These are phyloP conservation scores for crab-eating macaque (Macaca fascicularis) DNA, from an alignment of 2,113 vertebrate genomes.

Conservation along the genomic window DNA sequence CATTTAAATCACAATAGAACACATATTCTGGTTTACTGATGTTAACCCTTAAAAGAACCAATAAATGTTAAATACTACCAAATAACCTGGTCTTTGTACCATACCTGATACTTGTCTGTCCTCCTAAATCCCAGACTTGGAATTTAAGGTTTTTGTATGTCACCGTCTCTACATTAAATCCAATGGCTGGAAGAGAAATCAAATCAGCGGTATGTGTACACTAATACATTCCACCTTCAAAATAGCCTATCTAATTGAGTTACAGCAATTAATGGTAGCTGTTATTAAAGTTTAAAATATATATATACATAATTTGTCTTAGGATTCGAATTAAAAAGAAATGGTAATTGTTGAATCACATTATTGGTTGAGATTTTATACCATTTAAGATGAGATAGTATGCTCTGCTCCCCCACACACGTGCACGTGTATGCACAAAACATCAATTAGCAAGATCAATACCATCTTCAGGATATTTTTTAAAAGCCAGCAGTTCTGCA, in stretches of 20 bases:
- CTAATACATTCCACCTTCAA: background rate
- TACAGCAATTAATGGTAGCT: background rate
- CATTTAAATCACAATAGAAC: background rate
- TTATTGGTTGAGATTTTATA: background rate
- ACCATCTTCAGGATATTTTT: background rate
- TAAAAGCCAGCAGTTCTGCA: background rate
- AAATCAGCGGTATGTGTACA: background rate
- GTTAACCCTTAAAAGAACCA: background rate
- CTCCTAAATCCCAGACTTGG: constrained; percentile 99
- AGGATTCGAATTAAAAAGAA: background rate
- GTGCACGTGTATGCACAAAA: background rate
- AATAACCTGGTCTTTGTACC: background rate
- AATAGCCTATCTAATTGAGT: background rate
- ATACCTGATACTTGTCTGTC: constrained; percentile 99
- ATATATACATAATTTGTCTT: too few relatives aligned
- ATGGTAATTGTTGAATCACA: background rate
- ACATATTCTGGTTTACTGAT: background rate
- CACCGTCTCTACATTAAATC: constrained; percentile 98
- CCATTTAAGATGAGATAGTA: background rate
- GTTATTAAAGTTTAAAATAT: too few relatives aligned
- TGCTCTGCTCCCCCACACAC: background rate
- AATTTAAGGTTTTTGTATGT: constrained; percentile 99
- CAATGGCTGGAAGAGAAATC: constrained; percentile 90
- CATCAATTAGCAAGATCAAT: background rate
- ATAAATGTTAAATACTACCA: background rate